These are phyloP conservation scores for Idaea biselata DNA, from an alignment of 2,888 invertebrate genomes.

Conservation along the genomic window DNA sequence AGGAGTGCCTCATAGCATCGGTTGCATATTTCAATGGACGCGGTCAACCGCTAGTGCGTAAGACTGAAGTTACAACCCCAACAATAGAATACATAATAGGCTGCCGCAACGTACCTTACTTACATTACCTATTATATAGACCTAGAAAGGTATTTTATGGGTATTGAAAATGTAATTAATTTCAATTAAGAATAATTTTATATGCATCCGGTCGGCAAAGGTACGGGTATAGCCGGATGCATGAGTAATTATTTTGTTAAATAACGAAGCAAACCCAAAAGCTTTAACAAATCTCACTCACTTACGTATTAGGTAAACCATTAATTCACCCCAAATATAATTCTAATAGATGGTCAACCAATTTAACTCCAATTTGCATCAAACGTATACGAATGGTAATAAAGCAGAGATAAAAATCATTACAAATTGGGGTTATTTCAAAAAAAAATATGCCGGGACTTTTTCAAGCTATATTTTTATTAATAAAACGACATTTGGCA, in stretches of 20 bases:
- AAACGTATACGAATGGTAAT: background rate
- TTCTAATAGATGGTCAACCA: background rate
- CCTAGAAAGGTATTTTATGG: too few species aligned
- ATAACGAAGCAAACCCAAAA: background rate
- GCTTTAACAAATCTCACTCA: background rate
- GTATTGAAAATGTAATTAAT: too few species aligned
- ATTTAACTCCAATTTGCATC: conserved; percentile 9
- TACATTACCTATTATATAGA: too few species aligned
- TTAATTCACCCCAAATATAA: background rate
- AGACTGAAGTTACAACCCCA: background rate
- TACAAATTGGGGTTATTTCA: conserved; percentile 14
- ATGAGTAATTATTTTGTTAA: background rate
- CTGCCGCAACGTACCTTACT: too few species aligned
- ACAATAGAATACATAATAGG: too few species aligned
- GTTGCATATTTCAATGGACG: too few species aligned
- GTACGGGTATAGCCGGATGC: too few species aligned
- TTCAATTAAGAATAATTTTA: too few species aligned
- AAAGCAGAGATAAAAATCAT: conserved; percentile 16
- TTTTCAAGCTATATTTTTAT: conserved; percentile 10
- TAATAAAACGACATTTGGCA: conserved; percentile 2
- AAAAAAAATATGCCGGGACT: conserved; percentile 10
- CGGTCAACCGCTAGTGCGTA: too few species aligned
- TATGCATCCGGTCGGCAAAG: too few species aligned
- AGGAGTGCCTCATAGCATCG: too few species aligned
- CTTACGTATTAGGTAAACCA: background rate